These are phyloP conservation scores for Protonibea diacanthus DNA, from an alignment of 2,797 vertebrate species.

Conservation along the genomic window DNA sequence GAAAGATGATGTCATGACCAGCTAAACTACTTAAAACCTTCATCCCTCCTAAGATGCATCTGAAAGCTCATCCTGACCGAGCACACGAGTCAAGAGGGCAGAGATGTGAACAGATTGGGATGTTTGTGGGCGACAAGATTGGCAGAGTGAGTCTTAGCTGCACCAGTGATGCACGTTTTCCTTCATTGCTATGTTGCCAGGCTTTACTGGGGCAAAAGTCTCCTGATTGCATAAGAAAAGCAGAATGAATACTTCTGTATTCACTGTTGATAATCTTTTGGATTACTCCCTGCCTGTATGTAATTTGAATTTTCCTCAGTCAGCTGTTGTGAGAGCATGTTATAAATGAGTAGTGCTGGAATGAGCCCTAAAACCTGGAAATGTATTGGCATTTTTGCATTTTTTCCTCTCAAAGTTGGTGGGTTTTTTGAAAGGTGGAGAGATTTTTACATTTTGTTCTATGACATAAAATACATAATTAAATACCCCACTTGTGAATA, in stretches of 20 bases:
- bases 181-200: slow-evolving; percentile 53
- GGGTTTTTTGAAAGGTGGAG: no score
- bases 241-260: slow-evolving; percentile 30
- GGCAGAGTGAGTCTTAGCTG: slow-evolving; percentile 37
- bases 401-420: no score
- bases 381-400: no score
- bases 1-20: slow-evolving; percentile 79
- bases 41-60: slow-evolving; percentile 63
- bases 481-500: no score
- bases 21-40: slow-evolving; percentile 72
- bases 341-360: background rate
- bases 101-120: slow-evolving; percentile 49
- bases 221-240: slow-evolving; percentile 65
- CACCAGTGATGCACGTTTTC: slow-evolving; percentile 21
- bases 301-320: slow-evolving; percentile 21
- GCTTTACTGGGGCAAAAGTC: slow-evolving; percentile 39
- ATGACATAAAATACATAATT: no score
- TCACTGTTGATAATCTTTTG: slow-evolving; percentile 38
- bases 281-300: slow-evolving; percentile 15
- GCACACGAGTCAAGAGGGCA: slow-evolving; percentile 52
- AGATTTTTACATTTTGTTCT: no score
- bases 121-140: slow-evolving; percentile 35
- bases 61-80: slow-evolving; percentile 54
- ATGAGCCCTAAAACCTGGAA: no score
- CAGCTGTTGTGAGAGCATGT: slow-evolving; percentile 25